These are phyloP conservation scores for Lerista edwardsae DNA, from an alignment of 2,797 vertebrate genomes.

Conservation along the genomic window DNA sequence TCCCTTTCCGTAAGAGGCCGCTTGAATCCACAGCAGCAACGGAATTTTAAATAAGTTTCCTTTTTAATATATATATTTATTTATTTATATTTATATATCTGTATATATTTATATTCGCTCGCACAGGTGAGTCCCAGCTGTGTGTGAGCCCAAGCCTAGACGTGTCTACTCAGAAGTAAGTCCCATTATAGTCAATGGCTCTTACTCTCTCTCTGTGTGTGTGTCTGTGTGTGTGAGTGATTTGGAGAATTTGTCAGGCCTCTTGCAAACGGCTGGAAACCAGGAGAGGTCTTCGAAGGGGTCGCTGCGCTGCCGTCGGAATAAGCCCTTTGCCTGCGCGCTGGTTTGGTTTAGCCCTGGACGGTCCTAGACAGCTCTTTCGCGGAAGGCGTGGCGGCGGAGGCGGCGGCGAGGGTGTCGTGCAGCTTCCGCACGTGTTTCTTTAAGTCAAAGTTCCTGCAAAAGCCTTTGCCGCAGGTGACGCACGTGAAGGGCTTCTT, in stretches of 20 bases:
- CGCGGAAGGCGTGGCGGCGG: constrained; percentile 63
- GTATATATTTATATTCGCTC: background rate
- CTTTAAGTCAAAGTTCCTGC: constrained; percentile 93
- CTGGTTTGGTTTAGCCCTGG: constrained; percentile 76
- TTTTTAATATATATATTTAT: constrained; percentile 74
- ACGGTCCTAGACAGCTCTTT: constrained; percentile 81
- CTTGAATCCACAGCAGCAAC: constrained; percentile 47
- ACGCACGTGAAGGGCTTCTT: constrained; percentile 91
- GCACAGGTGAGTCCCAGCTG: background rate
- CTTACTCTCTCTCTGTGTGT: background rate
- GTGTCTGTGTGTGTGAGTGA: constrained; percentile 38
- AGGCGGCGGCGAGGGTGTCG: constrained; percentile 77
- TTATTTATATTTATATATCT: background rate
- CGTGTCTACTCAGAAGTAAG: too few species aligned
- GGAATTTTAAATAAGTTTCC: constrained; percentile 76
- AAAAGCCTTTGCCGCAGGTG: constrained; percentile 91
- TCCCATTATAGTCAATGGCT: too few species aligned
- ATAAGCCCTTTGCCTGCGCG: background rate
- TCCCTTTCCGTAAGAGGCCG: constrained; percentile 4
- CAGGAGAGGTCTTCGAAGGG: background rate
- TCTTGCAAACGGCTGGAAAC: background rate
- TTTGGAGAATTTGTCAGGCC: constrained; percentile 72
- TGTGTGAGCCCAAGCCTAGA: background rate
- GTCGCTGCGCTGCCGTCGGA: background rate
- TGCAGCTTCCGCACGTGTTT: constrained; percentile 91